Evolutionary conservation across 2,797 vertebrate genomes (phyloP).

Genomic region (Pseudotriccus pelzelni): DNA sequence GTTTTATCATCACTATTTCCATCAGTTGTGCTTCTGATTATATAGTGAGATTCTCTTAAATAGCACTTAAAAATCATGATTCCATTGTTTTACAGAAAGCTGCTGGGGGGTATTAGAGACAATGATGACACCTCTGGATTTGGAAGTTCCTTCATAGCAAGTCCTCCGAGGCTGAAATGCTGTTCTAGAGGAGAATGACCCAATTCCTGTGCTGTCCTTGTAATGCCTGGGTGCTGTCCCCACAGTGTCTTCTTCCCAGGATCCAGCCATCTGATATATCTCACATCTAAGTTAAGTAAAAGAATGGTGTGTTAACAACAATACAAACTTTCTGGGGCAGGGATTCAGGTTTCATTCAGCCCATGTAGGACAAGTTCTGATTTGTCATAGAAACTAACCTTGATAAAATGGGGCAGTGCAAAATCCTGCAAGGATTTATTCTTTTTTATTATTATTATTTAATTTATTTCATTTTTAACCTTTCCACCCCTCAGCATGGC

Average conservation of each 20-base stretch:
- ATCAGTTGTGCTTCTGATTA: neutral
- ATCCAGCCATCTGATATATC: neutral
- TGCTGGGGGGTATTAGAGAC: neutral
- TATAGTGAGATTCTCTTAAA: neutral
- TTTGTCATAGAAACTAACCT: neutral
- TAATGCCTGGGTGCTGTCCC: fast-evolving
- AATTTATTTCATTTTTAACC: neutral
- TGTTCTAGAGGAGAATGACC: neutral
- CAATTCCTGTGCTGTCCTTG: neutral
- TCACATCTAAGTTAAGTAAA: neutral
- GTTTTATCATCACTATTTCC: neutral
- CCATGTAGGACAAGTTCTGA: neutral
- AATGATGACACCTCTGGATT: neutral
- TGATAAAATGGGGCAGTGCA: neutral
- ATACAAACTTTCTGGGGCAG: neutral
- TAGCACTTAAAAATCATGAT: neutral
- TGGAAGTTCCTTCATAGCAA: neutral
- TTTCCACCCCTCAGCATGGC: neutral
- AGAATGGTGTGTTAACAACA: neutral
- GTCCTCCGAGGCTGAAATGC: neutral
- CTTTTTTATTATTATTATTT: too few species aligned
- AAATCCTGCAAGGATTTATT: neutral
- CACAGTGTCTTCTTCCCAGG: fast-evolving
- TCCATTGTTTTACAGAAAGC: neutral
- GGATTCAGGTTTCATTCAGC: neutral